phyloP scores from a whole-genome alignment of 1,140 invertebrate genomes.

The Drosophila aff. region DNA sequence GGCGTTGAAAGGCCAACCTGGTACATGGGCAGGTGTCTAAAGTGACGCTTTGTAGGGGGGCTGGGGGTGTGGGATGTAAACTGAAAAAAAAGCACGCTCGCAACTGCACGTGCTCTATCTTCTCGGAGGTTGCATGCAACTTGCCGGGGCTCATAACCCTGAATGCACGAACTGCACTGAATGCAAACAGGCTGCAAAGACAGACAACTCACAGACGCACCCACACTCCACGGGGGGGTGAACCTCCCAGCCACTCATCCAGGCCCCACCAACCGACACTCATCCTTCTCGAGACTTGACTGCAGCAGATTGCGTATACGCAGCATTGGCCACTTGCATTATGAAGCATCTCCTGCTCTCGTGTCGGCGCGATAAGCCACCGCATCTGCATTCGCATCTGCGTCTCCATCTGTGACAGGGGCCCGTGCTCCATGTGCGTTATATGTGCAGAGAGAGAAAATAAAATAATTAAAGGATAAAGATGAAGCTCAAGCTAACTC shows the following conservation, averaged over 20 bases:
- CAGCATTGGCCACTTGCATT: slow-evolving; percentile 80
- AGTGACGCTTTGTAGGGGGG: slow-evolving; percentile 70
- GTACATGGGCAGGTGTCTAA: slow-evolving; percentile 72
- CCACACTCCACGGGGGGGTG: slow-evolving; percentile 31
- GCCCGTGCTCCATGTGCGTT: slow-evolving; percentile 41
- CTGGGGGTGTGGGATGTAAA: slow-evolving; percentile 15
- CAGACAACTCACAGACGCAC: slow-evolving; percentile 70
- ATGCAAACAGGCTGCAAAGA: slow-evolving; percentile 52
- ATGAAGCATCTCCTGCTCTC: slow-evolving; percentile 59
- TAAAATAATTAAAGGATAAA: neutral
- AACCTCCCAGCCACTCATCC: neutral
- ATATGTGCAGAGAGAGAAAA: slow-evolving; percentile 21
- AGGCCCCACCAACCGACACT: neutral
- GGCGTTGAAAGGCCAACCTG: slow-evolving; percentile 43
- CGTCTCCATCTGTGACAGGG: slow-evolving; percentile 39
- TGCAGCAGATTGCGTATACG: slow-evolving; percentile 76
- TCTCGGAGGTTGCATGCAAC: slow-evolving; percentile 59
- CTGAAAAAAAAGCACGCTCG: slow-evolving; percentile 47
- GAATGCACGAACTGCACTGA: slow-evolving; percentile 70
- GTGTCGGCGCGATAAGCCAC: slow-evolving; percentile 67
- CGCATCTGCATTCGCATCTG: slow-evolving; percentile 54
- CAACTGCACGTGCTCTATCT: slow-evolving; percentile 68
- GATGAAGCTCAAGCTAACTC: neutral
- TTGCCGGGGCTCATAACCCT: slow-evolving; percentile 71
- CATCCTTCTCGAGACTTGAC: slow-evolving; percentile 1